Evolutionary conservation across 2,888 invertebrate species (phyloP), one percentile per base, ranked within the genome.

Genomic region (Byasa hedistus): DNA sequence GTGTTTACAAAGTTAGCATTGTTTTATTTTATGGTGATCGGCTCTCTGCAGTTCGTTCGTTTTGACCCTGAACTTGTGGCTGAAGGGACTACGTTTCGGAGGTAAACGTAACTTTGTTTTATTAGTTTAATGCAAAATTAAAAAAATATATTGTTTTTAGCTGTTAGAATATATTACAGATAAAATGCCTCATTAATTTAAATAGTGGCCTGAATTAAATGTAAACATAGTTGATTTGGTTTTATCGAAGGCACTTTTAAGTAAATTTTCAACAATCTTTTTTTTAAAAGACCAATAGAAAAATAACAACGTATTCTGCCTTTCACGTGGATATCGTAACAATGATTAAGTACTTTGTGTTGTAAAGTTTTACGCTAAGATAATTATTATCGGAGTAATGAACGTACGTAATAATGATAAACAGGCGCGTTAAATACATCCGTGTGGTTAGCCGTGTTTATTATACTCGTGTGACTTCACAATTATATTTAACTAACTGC

Each of bases 1-100:
- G 84, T 89, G 87, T 85, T 86, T 84, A 84, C 79, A 78, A 85
- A 85, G 82, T 86, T 84, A 68, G 74, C 73, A 77, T 83, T 84
- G 80, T 81, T 83, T 81, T 72, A 79, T 77, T 77, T 79, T 78
- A 77, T 85, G 82, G 72, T 81, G 67, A 76, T 81, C 54, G 52
- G 27, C 78, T 75, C 72, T 72, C 71, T 73, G 55, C 63, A 76
- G 78, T 81, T 83, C 78, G 80, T 77, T 79, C 79, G 75, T 74
- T 74, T 67, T 74, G 80, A 72, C 81, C 84, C 81, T 85, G 85
- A 86, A 86, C 86, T 86, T 87, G 85, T 81, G 80, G 78, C 79
- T 82, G 79, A 75, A 76, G 77, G 69, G 66, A 70, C 76, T 80
- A 70, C 78, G 75, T 76, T 72, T 69, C 68, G 79, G 78, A 77